Conservation (phyloP, 2,888 invertebrate species). For the Ectobius pallidus region DNA sequence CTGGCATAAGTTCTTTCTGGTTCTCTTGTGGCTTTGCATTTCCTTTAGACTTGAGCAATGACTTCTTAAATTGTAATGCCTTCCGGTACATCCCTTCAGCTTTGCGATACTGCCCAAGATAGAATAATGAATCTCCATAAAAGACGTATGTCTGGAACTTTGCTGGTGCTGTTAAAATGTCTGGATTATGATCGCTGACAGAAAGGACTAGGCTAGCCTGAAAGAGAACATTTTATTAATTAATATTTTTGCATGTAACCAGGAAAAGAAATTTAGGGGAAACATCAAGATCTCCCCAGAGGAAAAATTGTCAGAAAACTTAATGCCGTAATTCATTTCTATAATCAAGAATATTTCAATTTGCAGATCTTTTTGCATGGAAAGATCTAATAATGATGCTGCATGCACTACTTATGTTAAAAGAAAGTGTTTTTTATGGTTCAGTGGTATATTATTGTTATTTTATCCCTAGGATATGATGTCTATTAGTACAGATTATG, state of each 20-base stretch:
- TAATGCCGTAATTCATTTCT: too few species aligned
- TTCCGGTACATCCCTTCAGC: conserved; percentile 71
- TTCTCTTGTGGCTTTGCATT: conserved; percentile 55
- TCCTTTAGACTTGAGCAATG: conserved; percentile 62
- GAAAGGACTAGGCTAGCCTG: conserved; percentile 71
- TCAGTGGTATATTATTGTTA: too few species aligned
- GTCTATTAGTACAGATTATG: too few species aligned
- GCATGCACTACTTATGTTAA: too few species aligned
- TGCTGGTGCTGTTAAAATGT: conserved; percentile 62
- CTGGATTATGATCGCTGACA: conserved; percentile 68
- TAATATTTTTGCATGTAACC: not conserved
- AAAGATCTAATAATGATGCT: too few species aligned
- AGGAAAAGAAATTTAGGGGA: too few species aligned
- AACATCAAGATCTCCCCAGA: too few species aligned
- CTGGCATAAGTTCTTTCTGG: conserved; percentile 61
- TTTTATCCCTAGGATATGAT: too few species aligned
- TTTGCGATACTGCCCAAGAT: conserved; percentile 67
- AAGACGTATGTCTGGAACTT: conserved; percentile 73
- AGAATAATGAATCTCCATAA: conserved; percentile 72
- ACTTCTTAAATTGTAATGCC: conserved; percentile 68
- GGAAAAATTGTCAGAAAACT: too few species aligned
- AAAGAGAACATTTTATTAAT: conserved; percentile 47
- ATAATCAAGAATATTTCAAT: too few species aligned
- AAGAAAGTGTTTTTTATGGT: too few species aligned
- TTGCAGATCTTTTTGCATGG: too few species aligned